phyloP scores from a whole-genome alignment of 2,888 invertebrate species.

The Hedya salicella region DNA sequence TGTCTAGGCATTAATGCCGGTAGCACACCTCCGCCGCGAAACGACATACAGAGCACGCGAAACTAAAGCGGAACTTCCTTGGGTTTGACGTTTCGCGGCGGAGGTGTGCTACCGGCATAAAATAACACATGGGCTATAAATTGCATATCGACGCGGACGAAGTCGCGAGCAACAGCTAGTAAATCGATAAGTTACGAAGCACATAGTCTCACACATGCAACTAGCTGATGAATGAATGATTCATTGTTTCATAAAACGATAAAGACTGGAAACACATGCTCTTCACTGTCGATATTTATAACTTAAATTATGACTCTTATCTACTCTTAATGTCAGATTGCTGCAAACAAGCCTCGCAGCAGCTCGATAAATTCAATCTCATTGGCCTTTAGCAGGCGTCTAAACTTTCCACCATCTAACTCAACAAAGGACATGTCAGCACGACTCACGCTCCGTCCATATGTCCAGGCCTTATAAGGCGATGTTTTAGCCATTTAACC shows the following conservation, averaged over 20 bases:
- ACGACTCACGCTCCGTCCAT: constrained; percentile 58
- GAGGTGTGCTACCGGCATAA: no score
- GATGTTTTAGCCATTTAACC: constrained; percentile 60
- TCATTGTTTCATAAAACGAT: constrained; percentile 14
- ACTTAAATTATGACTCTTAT: constrained; percentile 15
- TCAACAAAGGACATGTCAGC: constrained; percentile 64
- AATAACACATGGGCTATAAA: no score
- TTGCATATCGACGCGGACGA: no score
- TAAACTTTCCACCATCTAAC: constrained; percentile 60
- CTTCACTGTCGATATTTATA: constrained; percentile 23
- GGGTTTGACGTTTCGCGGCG: no score
- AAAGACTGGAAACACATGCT: constrained; percentile 16
- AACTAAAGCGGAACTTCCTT: no score
- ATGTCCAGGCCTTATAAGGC: constrained; percentile 71
- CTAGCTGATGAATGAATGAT: constrained; percentile 19
- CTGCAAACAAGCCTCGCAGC: constrained; percentile 4
- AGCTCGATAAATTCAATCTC: constrained; percentile 19
- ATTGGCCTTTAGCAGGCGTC: constrained; percentile 44
- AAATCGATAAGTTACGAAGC: no score
- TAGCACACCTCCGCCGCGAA: no score
- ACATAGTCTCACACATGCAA: background rate
- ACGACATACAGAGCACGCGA: no score
- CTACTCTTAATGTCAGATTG: background rate
- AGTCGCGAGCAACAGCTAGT: no score
- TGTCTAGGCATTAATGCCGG: no score